Evolutionary conservation across 2,888 invertebrate species (phyloP), one percentile per base, ranked within the genome.

Genomic region (Bombylius major): DNA sequence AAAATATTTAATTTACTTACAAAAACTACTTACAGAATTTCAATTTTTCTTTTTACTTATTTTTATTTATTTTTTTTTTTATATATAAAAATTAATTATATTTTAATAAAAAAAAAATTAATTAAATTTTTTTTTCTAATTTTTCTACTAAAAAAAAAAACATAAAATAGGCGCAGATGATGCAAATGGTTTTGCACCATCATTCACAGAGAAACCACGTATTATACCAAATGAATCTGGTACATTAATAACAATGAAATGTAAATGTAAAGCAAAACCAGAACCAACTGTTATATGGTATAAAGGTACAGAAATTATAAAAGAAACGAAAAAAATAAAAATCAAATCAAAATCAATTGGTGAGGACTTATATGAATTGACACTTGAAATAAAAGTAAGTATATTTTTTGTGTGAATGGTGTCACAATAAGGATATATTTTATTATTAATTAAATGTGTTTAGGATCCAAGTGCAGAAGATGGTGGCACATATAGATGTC

Each of bases 201-300:
- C 94, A 60, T 98, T 99, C 78, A 85, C 95, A 71, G 96, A 96
- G 78, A 98, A 98, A 80, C 99, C 99, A 62, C 87, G 91, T 77
- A 99, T 99, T 77, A 94, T 97, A 79, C 98, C 98, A 72, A 95
- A 96, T 78, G 94, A 94, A 75, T 91, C 88, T 70, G 97, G 96
- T 66, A 95, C 96, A 65, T 83, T 96, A 67, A 95, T 98, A 68
- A 89, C 93, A 60, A 94, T 98, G 91, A 91, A 94, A 77, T 97
- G 97, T 78, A 87, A 89, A 71, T 92, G 92, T 76, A 89, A 89
- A 76, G 95, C 96, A 50, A 91, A 91, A 77, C 95, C 97, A 62
- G 92, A 89, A 75, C 96, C 98, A 50, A 85, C 84, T 65, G 91
- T 97, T 60, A 89, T 88, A 63, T 99, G 99, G 99, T 93, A 86